Evolutionary conservation across 2,797 vertebrate species (phyloP), one percentile per base, ranked within the genome.

Genomic region (Leptoclinus maculatus): DNA sequence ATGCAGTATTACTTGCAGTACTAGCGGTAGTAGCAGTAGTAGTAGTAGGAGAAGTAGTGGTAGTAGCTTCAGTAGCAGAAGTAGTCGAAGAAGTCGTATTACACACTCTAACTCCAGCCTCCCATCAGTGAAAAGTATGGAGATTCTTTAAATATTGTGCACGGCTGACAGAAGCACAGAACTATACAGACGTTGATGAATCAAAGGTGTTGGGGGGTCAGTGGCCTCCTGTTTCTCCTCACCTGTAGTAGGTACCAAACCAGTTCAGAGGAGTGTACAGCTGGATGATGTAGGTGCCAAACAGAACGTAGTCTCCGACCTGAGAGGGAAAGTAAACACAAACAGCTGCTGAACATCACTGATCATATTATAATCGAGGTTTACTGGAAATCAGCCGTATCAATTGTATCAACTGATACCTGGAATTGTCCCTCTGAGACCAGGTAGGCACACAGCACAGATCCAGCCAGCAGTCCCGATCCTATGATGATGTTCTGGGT

Each of bases 211-310:
- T 7, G 9, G 25, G 45, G 32, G 4, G 21, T 57, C 49, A 36
- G 60, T 11, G 62, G 51, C 19, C 7, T 56, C 1, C 63, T 12
- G 39, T 41, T 41, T 13, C 39, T 14, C 39, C 54, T 79, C 39
- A 82, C 82, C 82, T 84, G 90, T 98, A 98, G 86, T 98, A 98
- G 63, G 97, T 98, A 25, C 97, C 97, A 1, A 98, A 98, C 97
- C 97, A 98, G 93, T 97, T 97, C 71, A 98, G 96, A 0, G 97
- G 97, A 0, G 96, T 96, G 85, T 98, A 98, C 25, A 98, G 94
- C 90, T 98, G 97, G 83, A 97, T 97, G 88, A 98, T 97, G 74
- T 98, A 98, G 8, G 97, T 97, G 27, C 96, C 97, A 14, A 98
- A 98, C 17, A 98, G 94, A 73, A 98, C 96, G 23, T 95, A 98